phyloP scores from a whole-genome alignment of 2,888 invertebrate genomes.

The Polydrusus tereticollis region DNA sequence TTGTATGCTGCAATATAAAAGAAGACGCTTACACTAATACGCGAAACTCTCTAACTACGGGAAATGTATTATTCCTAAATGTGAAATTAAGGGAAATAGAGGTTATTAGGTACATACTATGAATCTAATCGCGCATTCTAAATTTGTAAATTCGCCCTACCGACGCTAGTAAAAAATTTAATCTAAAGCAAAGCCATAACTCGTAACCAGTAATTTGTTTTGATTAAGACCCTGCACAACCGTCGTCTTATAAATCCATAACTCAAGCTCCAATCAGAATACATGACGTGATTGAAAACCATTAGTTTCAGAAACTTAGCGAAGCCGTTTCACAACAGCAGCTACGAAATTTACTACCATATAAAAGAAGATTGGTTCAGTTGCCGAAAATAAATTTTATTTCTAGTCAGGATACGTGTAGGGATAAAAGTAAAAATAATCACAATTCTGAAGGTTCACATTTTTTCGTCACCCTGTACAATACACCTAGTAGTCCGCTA shows the following conservation, averaged over 20 bases:
- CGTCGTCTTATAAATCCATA: slow-evolving; percentile 4
- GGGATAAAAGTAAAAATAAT: no score
- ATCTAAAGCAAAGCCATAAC: not conserved
- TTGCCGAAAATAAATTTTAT: not conserved
- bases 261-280: slow-evolving; percentile 1
- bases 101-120: no score
- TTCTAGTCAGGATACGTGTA: no score
- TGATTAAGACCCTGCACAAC: not conserved
- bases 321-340: slow-evolving; percentile 1
- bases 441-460: no score
- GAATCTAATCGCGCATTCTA: no score
- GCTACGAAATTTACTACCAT: slow-evolving; percentile 6
- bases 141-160: not conserved
- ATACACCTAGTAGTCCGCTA: no score
- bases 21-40: no score
- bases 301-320: slow-evolving; percentile 6
- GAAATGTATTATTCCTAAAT: no score
- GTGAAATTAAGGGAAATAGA: no score
- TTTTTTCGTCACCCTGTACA: no score
- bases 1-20: no score
- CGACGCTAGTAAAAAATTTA: not conserved
- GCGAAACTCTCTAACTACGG: no score
- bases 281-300: slow-evolving; percentile 13
- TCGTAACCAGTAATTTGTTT: not conserved
- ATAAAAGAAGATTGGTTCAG: slow-evolving; percentile 2